These are phyloP conservation scores for Wiebesia pumilae DNA, from an alignment of 1,140 invertebrate species.

Conservation along the genomic window DNA sequence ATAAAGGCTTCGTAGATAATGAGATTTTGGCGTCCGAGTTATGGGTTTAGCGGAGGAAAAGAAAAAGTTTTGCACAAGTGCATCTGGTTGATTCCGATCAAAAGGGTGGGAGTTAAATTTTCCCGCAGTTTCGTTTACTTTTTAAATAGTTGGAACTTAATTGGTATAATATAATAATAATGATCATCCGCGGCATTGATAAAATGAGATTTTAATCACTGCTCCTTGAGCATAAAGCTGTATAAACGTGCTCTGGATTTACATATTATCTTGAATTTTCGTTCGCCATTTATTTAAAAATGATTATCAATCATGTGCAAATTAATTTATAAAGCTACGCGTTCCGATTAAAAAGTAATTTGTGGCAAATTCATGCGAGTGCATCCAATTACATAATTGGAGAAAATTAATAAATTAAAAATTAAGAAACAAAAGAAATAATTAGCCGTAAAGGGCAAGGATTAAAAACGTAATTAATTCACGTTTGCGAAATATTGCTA, in stretches of 20 bases:
- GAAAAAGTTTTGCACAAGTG: neutral
- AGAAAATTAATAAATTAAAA: no score
- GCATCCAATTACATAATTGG: neutral
- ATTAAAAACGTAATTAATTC: neutral
- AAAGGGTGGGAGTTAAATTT: neutral
- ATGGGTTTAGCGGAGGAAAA: neutral
- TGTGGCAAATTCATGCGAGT: neutral
- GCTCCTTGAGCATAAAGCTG: no score
- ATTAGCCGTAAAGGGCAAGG: neutral
- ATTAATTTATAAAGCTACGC: neutral
- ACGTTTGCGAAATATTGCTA: neutral
- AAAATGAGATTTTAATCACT: neutral
- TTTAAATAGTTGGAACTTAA: neutral
- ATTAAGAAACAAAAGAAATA: neutral
- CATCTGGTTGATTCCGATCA: no score
- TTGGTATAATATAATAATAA: no score
- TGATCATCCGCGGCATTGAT: no score
- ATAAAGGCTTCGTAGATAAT: conserved; percentile 8
- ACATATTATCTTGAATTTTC: no score
- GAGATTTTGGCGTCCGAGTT: conserved; percentile 38
- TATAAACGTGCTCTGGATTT: no score
- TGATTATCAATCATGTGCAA: neutral
- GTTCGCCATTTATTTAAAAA: no score
- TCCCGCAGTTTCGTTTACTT: neutral
- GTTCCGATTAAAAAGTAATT: neutral